Evolutionary conservation across 1,140 invertebrate genomes (phyloP).

Genomic region (Proales similis): DNA sequence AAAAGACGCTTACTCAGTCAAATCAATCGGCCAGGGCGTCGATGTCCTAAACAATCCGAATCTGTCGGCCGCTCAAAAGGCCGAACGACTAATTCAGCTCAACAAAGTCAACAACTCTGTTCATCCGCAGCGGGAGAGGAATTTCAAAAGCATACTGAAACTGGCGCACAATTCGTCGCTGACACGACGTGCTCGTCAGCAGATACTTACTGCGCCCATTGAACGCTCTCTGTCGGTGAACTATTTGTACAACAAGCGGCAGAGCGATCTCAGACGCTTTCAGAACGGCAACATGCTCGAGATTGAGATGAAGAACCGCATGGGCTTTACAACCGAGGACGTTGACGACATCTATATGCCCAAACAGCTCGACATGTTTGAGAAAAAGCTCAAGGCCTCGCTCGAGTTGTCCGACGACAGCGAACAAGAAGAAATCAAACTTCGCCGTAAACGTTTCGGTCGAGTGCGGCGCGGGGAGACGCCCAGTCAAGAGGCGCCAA

Average conservation of each 20-base stretch:
- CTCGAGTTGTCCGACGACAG: conserved; percentile 14
- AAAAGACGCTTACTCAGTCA: no score
- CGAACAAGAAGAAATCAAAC: conserved; percentile 19
- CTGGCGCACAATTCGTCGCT: conserved; percentile 1
- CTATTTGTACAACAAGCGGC: conserved; percentile 24
- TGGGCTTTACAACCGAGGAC: conserved; percentile 32
- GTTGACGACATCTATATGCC: conserved; percentile 33
- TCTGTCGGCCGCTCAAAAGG: no score
- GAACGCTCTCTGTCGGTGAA: conserved; percentile 23
- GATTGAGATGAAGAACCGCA: not conserved
- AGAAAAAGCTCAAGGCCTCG: conserved; percentile 7
- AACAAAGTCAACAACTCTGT: no score
- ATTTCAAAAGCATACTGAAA: conserved; percentile 7
- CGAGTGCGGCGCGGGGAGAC: no score
- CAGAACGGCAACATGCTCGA: conserved; percentile 23
- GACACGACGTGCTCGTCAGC: not conserved
- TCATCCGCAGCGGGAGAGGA: no score
- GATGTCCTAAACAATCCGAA: no score
- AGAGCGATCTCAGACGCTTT: conserved; percentile 21
- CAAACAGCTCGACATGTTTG: conserved; percentile 20
- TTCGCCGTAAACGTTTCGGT: conserved; percentile 10
- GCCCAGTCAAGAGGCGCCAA: no score
- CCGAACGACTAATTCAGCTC: no score
- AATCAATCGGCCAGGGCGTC: no score
- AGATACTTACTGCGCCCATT: conserved; percentile 5